These are phyloP conservation scores for Peucedramus taeniatus DNA, from an alignment of 2,113 vertebrate species.

Conservation along the genomic window DNA sequence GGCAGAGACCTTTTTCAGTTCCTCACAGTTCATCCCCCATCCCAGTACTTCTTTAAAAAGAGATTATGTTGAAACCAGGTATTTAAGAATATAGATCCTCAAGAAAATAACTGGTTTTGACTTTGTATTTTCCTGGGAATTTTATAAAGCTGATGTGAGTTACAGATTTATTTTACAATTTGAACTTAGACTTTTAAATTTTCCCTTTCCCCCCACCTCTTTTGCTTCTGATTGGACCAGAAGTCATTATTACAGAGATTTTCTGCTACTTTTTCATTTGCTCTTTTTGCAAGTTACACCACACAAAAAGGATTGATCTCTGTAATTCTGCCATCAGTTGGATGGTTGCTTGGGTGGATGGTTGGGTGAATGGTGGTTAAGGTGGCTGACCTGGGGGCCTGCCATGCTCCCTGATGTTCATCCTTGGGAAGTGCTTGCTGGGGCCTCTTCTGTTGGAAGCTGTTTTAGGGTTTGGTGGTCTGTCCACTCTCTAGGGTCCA, in stretches of 20 bases:
- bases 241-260: neutral
- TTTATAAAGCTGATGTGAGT: neutral
- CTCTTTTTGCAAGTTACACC: neutral
- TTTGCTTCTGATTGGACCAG: neutral
- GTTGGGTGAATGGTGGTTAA: neutral
- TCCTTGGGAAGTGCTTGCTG: fast-evolving
- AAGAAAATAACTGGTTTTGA: conserved; percentile 40
- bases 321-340: neutral
- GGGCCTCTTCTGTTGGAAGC: neutral
- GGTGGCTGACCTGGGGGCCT: neutral
- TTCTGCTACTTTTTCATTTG: neutral
- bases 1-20: conserved; percentile 20
- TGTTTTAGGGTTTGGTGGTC: neutral
- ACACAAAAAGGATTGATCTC: neutral
- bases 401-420: neutral
- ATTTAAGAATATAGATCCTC: conserved; percentile 36
- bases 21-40: neutral
- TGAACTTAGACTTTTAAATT: neutral
- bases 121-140: conserved; percentile 9
- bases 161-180: neutral
- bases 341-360: neutral
- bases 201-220: neutral
- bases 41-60: neutral
- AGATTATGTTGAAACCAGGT: conserved; percentile 9
- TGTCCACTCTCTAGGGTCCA: neutral